Evolutionary conservation across 2,888 invertebrate species (phyloP).

Genomic region (Augiades crinisus): DNA sequence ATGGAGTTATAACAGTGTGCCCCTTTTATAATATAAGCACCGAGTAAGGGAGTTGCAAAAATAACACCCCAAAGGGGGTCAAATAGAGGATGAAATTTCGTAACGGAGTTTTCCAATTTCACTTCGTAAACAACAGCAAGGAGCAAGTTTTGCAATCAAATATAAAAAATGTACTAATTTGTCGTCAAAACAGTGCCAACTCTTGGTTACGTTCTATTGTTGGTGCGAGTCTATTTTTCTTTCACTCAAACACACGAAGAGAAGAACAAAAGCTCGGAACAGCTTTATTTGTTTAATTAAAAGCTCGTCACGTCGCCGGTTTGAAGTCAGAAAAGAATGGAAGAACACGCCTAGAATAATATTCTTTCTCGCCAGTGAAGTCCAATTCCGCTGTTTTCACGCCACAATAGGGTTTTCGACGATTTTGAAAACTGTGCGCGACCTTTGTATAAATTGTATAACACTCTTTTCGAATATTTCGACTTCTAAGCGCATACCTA

Average conservation of each 20-base stretch:
- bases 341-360: conserved; percentile 10
- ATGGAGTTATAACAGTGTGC: too few relatives aligned
- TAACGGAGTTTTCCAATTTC: too few relatives aligned
- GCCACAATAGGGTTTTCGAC: background rate
- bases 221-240: conserved; percentile 19
- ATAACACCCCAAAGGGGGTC: too few relatives aligned
- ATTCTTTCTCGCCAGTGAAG: background rate
- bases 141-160: too few relatives aligned
- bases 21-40: too few relatives aligned
- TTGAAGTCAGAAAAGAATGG: conserved; percentile 12
- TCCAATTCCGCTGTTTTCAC: background rate
- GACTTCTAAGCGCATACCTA: too few relatives aligned
- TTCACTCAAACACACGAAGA: conserved; percentile 21
- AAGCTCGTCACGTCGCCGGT: conserved; percentile 21
- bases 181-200: background rate
- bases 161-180: conserved; percentile 2
- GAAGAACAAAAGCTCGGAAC: conserved; percentile 21
- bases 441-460: background rate
- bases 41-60: too few relatives aligned
- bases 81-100: too few relatives aligned
- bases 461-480: background rate
- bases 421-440: background rate
- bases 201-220: conserved; percentile 12
- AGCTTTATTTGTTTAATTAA: conserved; percentile 27
- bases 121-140: too few relatives aligned